phyloP scores from a whole-genome alignment of 2,797 vertebrate species.

The Micromesistius poutassou region DNA sequence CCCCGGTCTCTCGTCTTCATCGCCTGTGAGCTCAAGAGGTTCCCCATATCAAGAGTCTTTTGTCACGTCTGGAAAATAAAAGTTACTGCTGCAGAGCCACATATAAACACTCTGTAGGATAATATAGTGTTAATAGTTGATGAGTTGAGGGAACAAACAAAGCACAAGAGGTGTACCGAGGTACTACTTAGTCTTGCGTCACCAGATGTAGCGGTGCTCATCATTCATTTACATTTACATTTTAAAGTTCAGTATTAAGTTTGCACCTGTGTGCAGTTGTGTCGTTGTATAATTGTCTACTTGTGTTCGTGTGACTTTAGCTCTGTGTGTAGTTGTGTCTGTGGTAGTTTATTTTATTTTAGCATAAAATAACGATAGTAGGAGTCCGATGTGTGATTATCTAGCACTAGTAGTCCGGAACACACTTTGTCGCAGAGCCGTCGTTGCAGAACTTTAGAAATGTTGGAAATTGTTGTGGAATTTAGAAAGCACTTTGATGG shows the following conservation, averaged over 20 bases:
- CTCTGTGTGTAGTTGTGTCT: background rate
- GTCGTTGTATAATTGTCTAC: background rate
- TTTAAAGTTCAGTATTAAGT: background rate
- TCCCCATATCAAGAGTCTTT: conserved; percentile 28
- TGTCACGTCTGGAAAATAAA: conserved; percentile 15
- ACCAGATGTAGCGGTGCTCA: background rate
- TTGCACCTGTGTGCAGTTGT: background rate
- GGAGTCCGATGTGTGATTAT: background rate
- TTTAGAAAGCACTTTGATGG: background rate
- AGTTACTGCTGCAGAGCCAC: background rate
- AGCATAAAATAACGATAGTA: background rate
- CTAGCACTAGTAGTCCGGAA: background rate
- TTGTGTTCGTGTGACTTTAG: too few relatives aligned
- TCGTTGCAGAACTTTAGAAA: background rate
- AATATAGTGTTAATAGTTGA: conserved; percentile 3
- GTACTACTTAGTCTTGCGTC: background rate
- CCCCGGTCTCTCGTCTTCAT: conserved; percentile 6
- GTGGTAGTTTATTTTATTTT: too few relatives aligned
- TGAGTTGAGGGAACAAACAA: background rate
- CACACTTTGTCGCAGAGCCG: background rate
- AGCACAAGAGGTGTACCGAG: background rate
- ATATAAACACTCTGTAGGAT: conserved; percentile 5
- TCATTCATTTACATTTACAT: background rate
- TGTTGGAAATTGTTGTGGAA: too few relatives aligned
- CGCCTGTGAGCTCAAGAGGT: conserved; percentile 12